Conservation (phyloP, 1,140 invertebrate species). For the Monochamus saltuarius region DNA sequence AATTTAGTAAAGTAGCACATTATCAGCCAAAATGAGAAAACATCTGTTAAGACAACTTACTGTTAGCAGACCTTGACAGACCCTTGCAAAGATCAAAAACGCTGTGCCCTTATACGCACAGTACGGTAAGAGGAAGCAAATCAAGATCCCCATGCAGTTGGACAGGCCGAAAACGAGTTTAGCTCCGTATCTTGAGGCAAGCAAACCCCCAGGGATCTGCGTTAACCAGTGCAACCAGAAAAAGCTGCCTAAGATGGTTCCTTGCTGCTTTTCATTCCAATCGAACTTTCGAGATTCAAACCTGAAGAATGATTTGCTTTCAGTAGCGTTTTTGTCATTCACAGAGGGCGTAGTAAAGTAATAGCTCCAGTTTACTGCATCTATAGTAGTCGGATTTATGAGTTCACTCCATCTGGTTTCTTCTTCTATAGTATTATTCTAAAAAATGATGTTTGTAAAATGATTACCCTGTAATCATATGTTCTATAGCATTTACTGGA, state of each 20-base stretch:
- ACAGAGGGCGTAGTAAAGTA: too few relatives aligned
- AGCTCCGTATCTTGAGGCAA: slow-evolving; percentile 69
- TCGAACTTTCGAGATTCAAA: slow-evolving; percentile 51
- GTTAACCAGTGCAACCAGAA: slow-evolving; percentile 74
- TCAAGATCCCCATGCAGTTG: slow-evolving; percentile 67
- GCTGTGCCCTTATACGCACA: slow-evolving; percentile 62
- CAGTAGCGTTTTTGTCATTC: too few relatives aligned
- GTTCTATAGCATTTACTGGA: too few relatives aligned
- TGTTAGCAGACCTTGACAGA: slow-evolving; percentile 72
- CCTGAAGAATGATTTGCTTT: too few relatives aligned
- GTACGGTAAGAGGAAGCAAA: slow-evolving; percentile 70
- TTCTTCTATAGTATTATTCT: too few relatives aligned
- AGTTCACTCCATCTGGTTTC: too few relatives aligned
- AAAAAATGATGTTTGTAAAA: too few relatives aligned
- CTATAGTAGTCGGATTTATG: too few relatives aligned
- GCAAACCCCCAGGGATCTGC: slow-evolving; percentile 73
- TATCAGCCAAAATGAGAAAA: background rate
- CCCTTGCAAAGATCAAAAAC: slow-evolving; percentile 63
- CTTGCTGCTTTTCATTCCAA: slow-evolving; percentile 71
- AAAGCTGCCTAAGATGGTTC: slow-evolving; percentile 68
- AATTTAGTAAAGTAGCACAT: too few relatives aligned
- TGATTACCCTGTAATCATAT: too few relatives aligned
- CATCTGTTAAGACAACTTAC: slow-evolving; percentile 56
- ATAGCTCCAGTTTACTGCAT: too few relatives aligned
- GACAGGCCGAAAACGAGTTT: slow-evolving; percentile 70